Percentiles rank a stretch among this genome's conserved stretches.
Evolutionary conservation across 2,797 vertebrate genomes (phyloP).

Genomic region (Acanthopagrus latus): DNA sequence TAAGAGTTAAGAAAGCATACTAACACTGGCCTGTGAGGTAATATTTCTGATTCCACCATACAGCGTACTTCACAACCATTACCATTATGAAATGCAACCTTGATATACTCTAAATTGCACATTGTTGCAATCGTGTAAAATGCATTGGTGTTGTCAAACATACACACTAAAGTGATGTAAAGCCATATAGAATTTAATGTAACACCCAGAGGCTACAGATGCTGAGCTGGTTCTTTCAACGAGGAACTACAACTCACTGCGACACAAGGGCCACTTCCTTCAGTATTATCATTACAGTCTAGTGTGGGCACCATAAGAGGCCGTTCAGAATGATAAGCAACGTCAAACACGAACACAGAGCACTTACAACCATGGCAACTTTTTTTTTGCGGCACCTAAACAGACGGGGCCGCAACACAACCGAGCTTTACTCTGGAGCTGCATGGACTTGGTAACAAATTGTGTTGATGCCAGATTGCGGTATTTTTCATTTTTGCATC

Average conservation of each 20-base stretch:
- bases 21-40: slow-evolving; percentile 34
- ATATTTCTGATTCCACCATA: slow-evolving; percentile 27
- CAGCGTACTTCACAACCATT: slow-evolving; percentile 32
- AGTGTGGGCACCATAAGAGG: slow-evolving; percentile 38
- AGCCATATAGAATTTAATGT: slow-evolving; percentile 61
- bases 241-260: slow-evolving; percentile 55
- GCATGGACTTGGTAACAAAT: too few species aligned
- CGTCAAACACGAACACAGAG: slow-evolving; percentile 25
- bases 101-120: slow-evolving; percentile 31
- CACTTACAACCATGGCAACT: slow-evolving; percentile 34
- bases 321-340: slow-evolving; percentile 40
- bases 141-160: slow-evolving; percentile 59
- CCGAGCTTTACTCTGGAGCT: neutral
- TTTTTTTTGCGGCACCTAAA: slow-evolving; percentile 39
- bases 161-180: slow-evolving; percentile 46
- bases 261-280: slow-evolving; percentile 67
- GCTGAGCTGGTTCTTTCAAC: slow-evolving; percentile 46
- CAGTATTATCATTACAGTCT: slow-evolving; percentile 52
- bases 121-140: slow-evolving; percentile 56
- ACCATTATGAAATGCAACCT: slow-evolving; percentile 36
- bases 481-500: too few species aligned
- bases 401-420: neutral
- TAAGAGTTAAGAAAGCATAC: slow-evolving; percentile 24
- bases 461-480: too few species aligned
- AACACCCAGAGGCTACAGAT: slow-evolving; percentile 49